Evolutionary conservation across 2,888 invertebrate species (phyloP), one percentile per base, ranked within the genome.

Genomic region (Melieria omissa): DNA sequence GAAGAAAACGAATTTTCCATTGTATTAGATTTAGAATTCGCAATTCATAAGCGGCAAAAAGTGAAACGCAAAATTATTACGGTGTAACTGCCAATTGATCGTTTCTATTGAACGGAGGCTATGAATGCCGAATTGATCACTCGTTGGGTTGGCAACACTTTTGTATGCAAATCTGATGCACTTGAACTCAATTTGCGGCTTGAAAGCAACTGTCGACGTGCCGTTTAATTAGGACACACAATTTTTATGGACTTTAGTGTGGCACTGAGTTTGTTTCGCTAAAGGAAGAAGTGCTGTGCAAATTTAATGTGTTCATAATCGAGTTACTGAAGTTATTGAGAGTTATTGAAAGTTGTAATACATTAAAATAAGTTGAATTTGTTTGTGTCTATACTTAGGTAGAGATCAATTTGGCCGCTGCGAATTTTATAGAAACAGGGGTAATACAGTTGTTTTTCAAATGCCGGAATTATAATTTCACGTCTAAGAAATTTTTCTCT

Each of bases 121-220:
- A 6, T 52, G 4, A 52, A 12, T 41, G 29, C 29, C 29, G 29
- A 29, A 29, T 29, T 29, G 29, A 29, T 52, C 14, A 41, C n/a
- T 64, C 29, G 14, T 58, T 58, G 14, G 52, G 10, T 58, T 60
- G 46, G 10, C 41, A 7, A 6, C 45, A 57, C n/a, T 12, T 49
- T 47, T 41, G 8, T n/a, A n/a, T 52, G 62, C 10, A 44, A 45
- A 16, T 47, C 14, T n/a, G 44, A 41, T 68, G 68, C 68, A 61
- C 68, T 61, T 68, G 61, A 68, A 52, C 68, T 68, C 61, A 68
- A 60, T 68, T 61, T 49, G 12, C 4, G 14, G 58, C 44, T 12
- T 4, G 10, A 8, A 12, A 8, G 8, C 14, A 45, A 5, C 45
- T 46, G 10, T 66, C 58, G 6, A 16, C 16, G 29, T 10, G 41